Evolutionary conservation across 2,797 vertebrate species (phyloP).

Genomic region (Peromyscus melanophrys): DNA sequence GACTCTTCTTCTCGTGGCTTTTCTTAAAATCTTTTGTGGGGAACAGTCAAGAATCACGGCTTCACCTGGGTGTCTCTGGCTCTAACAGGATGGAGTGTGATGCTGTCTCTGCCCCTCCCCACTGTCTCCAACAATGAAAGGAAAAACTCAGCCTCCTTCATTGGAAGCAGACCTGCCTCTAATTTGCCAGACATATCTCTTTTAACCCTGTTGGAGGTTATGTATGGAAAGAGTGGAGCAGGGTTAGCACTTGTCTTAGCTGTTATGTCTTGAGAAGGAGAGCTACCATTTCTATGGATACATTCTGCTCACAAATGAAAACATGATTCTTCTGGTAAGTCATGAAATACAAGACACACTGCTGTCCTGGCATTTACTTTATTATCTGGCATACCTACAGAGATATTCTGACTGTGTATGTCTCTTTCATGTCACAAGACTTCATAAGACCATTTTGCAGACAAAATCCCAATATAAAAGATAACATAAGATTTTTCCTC

Average conservation of each 20-base stretch:
- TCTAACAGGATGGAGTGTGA: neutral
- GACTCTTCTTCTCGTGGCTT: neutral
- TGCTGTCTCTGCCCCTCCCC: neutral
- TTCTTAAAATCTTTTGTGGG: neutral
- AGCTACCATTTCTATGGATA: neutral
- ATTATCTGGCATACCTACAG: neutral
- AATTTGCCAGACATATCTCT: neutral
- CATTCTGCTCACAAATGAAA: neutral
- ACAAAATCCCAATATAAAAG: neutral
- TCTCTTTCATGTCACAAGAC: constrained; percentile 25
- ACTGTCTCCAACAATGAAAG: neutral
- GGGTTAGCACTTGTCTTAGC: neutral
- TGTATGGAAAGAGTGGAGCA: too few species aligned
- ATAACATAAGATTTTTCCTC: neutral
- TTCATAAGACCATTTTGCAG: constrained; percentile 4
- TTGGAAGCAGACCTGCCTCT: neutral
- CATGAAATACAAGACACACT: neutral
- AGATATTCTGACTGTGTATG: neutral
- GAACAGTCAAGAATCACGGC: neutral
- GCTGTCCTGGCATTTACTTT: neutral
- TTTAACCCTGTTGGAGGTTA: neutral
- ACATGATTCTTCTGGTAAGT: neutral
- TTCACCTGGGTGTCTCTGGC: neutral
- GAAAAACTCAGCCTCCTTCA: neutral
- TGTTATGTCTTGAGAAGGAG: neutral